A percentile compares a stretch with the other conserved stretches of the same genome.
Evolutionary conservation across 1,140 invertebrate species (phyloP).

Genomic region (Calephelis virginiensis): DNA sequence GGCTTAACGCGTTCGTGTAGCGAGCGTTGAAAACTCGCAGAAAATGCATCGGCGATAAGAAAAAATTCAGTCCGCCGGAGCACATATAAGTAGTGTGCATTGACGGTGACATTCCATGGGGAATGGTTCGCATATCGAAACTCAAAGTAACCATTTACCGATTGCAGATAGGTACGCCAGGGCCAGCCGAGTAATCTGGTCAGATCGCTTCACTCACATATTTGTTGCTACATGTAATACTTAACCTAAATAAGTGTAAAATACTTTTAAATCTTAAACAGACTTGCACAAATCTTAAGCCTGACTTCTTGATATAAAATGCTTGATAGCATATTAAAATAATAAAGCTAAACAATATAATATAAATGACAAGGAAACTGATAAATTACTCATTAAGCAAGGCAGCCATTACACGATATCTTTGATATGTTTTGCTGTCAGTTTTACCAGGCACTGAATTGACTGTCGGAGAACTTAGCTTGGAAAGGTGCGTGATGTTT

Average conservation of each 20-base stretch:
- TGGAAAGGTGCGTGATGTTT: no score
- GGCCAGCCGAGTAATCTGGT: slow-evolving; percentile 69
- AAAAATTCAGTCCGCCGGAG: slow-evolving; percentile 72
- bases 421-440: no score
- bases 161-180: slow-evolving; percentile 76
- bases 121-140: slow-evolving; percentile 71
- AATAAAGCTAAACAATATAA: no score
- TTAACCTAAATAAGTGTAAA: slow-evolving; percentile 73
- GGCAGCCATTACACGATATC: no score
- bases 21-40: slow-evolving; percentile 71
- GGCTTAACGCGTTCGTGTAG: slow-evolving; percentile 29
- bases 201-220: slow-evolving; percentile 68
- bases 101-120: slow-evolving; percentile 68
- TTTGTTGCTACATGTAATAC: slow-evolving; percentile 64
- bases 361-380: no score
- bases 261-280: slow-evolving; percentile 41
- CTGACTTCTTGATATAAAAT: no score
- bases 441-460: no score
- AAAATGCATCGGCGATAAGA: slow-evolving; percentile 76
- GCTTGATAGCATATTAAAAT: no score
- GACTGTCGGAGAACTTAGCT: no score
- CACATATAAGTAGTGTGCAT: slow-evolving; percentile 67
- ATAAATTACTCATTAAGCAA: no score
- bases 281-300: background rate
- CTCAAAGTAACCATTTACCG: slow-evolving; percentile 75